Conservation (phyloP, 2,888 invertebrate species). For the Troilus luridus region DNA sequence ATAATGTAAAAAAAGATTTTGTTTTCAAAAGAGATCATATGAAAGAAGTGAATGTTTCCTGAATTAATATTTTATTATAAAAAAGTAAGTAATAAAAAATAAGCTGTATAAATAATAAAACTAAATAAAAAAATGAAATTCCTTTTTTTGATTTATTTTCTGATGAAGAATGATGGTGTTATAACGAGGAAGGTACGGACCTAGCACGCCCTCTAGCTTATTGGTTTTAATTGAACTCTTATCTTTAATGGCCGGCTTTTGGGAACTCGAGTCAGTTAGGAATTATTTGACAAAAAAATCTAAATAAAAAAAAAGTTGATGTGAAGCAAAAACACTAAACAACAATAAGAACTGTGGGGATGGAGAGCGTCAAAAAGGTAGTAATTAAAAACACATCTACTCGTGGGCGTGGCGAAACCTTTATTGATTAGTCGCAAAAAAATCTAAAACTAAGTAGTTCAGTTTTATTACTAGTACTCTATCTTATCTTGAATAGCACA, state of each 20-base stretch:
- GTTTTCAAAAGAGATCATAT: no score
- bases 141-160: neutral
- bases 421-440: constrained; percentile 39
- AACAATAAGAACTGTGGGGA: constrained; percentile 1
- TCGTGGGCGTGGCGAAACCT: neutral
- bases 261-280: neutral
- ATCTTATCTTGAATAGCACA: neutral
- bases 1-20: no score
- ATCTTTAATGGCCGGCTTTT: neutral
- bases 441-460: neutral
- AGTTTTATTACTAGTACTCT: neutral
- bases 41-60: no score
- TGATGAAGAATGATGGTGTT: neutral
- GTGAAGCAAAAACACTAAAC: neutral
- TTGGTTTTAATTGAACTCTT: constrained; percentile 15
- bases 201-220: neutral
- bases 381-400: constrained; percentile 43
- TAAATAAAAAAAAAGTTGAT: neutral
- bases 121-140: neutral
- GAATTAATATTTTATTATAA: no score
- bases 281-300: neutral
- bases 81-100: no score
- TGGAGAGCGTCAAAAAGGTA: neutral
- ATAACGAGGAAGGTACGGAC: neutral
- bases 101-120: neutral